These are phyloP conservation scores for Oophaga sylvatica DNA, from an alignment of 2,797 vertebrate species.

Conservation along the genomic window DNA sequence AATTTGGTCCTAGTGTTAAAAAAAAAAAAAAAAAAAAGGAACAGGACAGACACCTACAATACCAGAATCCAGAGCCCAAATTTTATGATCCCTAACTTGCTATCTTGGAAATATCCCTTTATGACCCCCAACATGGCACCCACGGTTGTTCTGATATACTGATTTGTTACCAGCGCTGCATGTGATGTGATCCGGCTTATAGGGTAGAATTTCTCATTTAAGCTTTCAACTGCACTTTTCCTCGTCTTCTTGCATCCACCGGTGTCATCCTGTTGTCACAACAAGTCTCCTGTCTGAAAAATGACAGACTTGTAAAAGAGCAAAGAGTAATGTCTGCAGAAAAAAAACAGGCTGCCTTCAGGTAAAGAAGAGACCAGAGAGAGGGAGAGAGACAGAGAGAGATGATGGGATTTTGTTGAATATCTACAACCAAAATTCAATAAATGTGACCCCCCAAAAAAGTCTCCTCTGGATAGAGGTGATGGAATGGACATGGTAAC, in stretches of 20 bases:
- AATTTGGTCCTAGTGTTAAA: too few species aligned
- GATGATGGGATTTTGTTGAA: too few species aligned
- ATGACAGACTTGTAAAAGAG: not conserved
- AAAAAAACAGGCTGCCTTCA: not conserved
- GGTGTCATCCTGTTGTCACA: conserved; percentile 12
- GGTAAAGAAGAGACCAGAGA: not conserved
- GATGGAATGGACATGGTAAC: too few species aligned
- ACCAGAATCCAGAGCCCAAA: too few species aligned
- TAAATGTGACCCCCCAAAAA: not conserved
- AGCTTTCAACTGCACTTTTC: conserved; percentile 1
- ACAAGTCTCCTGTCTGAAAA: not conserved
- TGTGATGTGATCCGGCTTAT: not conserved
- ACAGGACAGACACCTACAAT: too few species aligned
- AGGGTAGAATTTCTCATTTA: not conserved
- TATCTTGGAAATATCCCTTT: too few species aligned
- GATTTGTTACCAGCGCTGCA: not conserved
- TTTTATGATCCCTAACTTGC: too few species aligned
- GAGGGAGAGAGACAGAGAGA: not conserved
- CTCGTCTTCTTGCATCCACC: not conserved
- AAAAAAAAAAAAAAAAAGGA: too few species aligned
- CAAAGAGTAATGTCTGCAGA: conserved; percentile 5
- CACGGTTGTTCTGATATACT: not conserved
- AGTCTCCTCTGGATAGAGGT: not conserved
- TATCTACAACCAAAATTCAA: not conserved
- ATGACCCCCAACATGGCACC: too few species aligned